Conservation (phyloP, 2,113 vertebrate species). For the Colistium nudipinnis region DNA sequence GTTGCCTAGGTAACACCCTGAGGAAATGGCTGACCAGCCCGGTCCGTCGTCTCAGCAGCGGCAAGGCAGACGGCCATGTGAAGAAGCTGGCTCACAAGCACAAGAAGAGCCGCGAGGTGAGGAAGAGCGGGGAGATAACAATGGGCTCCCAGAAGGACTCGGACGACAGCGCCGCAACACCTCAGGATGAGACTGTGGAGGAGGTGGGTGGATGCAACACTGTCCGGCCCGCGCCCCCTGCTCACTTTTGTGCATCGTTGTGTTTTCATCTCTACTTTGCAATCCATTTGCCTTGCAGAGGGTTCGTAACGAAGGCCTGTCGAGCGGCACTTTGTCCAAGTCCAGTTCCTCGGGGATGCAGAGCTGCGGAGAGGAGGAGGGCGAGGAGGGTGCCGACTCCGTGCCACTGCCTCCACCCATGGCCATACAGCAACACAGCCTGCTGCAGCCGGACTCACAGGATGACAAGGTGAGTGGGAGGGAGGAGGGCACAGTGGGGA, state of each 20-base stretch:
- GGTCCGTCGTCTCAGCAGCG: constrained; percentile 95
- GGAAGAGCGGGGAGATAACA: constrained; percentile 89
- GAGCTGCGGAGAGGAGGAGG: constrained; percentile 98
- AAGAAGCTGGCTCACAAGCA: constrained; percentile 98
- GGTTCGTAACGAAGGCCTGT: constrained; percentile 94
- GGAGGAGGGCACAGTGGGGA: background rate
- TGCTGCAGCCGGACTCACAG: constrained; percentile 95
- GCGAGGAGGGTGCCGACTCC: constrained; percentile 93
- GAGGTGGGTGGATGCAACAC: constrained; percentile 82
- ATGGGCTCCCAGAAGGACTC: constrained; percentile 94
- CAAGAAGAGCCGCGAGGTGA: constrained; percentile 95
- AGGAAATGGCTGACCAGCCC: constrained; percentile 99
- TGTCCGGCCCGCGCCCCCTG: background rate
- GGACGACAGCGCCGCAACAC: constrained; percentile 94
- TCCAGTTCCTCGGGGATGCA: constrained; percentile 99
- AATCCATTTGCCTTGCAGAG: constrained; percentile 80
- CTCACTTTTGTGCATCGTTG: background rate
- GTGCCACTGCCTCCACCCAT: constrained; percentile 96
- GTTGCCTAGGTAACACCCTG: constrained; percentile 87
- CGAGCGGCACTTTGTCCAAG: constrained; percentile 96
- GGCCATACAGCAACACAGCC: constrained; percentile 99
- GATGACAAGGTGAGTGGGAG: constrained; percentile 94
- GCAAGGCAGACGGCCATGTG: constrained; percentile 95
- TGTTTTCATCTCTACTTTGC: background rate
- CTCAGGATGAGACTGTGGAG: constrained; percentile 95